Evolutionary conservation across 35 echinoderm and acorn worm species (phyloP).

Genomic region (Apostichopus parvimensis): DNA sequence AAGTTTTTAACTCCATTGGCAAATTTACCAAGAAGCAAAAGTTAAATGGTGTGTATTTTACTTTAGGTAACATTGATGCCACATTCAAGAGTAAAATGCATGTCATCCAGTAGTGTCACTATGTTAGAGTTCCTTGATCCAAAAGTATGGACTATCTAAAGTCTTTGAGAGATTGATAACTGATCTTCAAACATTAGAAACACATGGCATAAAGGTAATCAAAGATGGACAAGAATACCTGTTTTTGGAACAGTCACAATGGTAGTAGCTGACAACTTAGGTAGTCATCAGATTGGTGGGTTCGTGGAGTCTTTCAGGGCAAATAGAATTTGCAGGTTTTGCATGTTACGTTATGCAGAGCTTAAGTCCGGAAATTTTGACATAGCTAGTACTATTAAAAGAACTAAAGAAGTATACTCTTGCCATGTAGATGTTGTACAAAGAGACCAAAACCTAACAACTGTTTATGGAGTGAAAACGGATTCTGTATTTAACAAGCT

Average conservation of each 20-base stretch:
- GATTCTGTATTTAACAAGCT: background rate
- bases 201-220: conserved; percentile 19
- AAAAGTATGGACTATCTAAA: conserved; percentile 33
- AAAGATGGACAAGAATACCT: conserved; percentile 12
- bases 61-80: conserved; percentile 30
- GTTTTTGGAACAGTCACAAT: conserved; percentile 30
- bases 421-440: background rate
- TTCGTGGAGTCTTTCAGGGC: too few species aligned
- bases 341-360: too few species aligned
- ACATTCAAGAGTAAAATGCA: conserved; percentile 6
- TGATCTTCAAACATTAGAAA: conserved; percentile 36
- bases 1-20: conserved; percentile 43
- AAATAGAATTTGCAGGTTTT: too few species aligned
- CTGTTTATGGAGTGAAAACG: conserved; percentile 2
- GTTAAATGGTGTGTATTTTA: conserved; percentile 38
- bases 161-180: background rate
- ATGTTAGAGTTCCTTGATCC: background rate
- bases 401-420: background rate
- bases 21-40: background rate
- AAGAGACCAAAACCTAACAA: background rate
- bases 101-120: conserved; percentile 18
- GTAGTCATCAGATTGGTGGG: background rate
- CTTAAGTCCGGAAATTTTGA: too few species aligned
- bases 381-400: background rate
- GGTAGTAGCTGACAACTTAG: conserved; percentile 45